These are phyloP conservation scores for Pammene aurita DNA, from an alignment of 2,888 invertebrate genomes.

Conservation along the genomic window DNA sequence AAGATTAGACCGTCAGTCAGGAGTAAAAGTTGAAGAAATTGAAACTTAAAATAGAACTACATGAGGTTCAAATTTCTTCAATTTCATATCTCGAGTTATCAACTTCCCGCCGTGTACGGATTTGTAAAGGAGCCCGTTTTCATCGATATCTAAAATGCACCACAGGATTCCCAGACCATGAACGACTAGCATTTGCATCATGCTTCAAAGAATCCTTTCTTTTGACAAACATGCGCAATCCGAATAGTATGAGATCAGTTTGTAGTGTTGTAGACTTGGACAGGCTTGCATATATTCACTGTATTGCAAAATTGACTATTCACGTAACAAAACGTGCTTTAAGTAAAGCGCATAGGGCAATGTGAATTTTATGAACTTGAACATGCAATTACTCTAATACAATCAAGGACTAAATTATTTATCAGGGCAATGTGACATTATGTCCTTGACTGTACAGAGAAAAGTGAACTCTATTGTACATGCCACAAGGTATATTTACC, in stretches of 20 bases:
- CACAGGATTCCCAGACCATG: not conserved
- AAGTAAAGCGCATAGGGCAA: slow-evolving; percentile 1
- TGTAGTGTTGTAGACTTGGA: not conserved
- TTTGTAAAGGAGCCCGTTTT: no score
- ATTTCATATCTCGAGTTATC: no score
- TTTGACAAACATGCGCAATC: not conserved
- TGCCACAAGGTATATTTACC: slow-evolving; percentile 78
- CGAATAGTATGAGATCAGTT: not conserved
- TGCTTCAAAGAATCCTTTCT: not conserved
- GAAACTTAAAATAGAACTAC: no score
- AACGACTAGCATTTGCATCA: not conserved
- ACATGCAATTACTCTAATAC: slow-evolving; percentile 1
- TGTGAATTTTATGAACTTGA: not conserved
- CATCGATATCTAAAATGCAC: not conserved
- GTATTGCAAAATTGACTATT: not conserved
- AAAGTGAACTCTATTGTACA: not conserved
- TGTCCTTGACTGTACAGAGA: not conserved
- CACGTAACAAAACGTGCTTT: slow-evolving; percentile 12
- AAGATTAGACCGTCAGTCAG: not conserved
- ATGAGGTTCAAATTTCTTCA: no score
- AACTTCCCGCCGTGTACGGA: no score
- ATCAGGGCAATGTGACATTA: not conserved
- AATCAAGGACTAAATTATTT: not conserved
- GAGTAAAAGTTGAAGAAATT: no score
- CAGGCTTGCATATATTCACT: not conserved